These are phyloP conservation scores for Xiphias gladius DNA, from an alignment of 2,113 vertebrate species.

Conservation along the genomic window DNA sequence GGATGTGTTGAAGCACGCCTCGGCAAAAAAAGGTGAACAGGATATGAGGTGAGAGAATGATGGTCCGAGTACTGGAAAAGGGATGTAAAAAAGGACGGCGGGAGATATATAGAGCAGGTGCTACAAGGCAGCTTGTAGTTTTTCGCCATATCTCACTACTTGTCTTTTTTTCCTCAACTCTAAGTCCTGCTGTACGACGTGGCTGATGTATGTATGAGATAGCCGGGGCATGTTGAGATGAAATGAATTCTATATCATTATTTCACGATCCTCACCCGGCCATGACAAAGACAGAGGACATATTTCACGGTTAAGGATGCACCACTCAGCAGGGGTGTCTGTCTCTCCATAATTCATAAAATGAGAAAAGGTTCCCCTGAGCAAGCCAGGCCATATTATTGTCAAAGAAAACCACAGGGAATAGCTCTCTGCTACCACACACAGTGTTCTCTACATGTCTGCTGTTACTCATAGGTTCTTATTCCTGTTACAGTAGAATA, in stretches of 20 bases:
- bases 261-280: slow-evolving; percentile 85
- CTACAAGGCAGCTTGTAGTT: slow-evolving; percentile 88
- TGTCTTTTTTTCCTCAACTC: slow-evolving; percentile 74
- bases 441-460: slow-evolving; percentile 26
- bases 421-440: slow-evolving; percentile 40
- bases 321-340: slow-evolving; percentile 83
- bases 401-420: slow-evolving; percentile 65
- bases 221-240: slow-evolving; percentile 86
- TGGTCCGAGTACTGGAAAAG: slow-evolving; percentile 39
- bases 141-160: slow-evolving; percentile 86
- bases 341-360: slow-evolving; percentile 87
- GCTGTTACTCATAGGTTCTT: slow-evolving; percentile 31
- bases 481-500: slow-evolving; percentile 8
- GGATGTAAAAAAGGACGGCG: slow-evolving; percentile 21
- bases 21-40: slow-evolving; percentile 36
- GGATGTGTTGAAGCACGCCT: slow-evolving; percentile 52
- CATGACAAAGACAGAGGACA: slow-evolving; percentile 85
- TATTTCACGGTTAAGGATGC: slow-evolving; percentile 88
- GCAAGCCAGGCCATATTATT: slow-evolving; percentile 64
- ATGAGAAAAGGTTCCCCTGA: slow-evolving; percentile 69
- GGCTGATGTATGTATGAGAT: slow-evolving; percentile 91
- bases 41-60: slow-evolving; percentile 64
- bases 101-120: slow-evolving; percentile 54
- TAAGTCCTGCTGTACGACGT: slow-evolving; percentile 92
- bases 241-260: slow-evolving; percentile 94